Conservation (phyloP, 30 jellyfish, hydroid and myxozoan genomes). For the Aurelia sp. region DNA sequence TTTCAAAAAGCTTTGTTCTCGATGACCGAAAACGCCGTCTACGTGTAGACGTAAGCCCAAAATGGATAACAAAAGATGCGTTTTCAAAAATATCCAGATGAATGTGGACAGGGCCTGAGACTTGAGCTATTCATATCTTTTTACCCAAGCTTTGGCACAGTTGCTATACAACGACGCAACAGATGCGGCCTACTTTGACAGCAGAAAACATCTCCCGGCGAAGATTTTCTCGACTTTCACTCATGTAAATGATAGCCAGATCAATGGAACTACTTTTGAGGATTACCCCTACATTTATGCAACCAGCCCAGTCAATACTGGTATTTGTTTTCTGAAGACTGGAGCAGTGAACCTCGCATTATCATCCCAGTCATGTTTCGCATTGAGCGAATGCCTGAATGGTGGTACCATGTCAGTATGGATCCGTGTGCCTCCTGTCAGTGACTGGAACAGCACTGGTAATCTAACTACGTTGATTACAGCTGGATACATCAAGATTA, state of each 20-base stretch:
- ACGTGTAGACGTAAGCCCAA: no score
- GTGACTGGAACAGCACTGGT: slow-evolving; percentile 32
- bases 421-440: slow-evolving; percentile 28
- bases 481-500: slow-evolving; percentile 10
- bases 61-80: no score
- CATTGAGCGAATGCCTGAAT: slow-evolving; percentile 6
- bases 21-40: no score
- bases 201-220: neutral
- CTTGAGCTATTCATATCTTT: neutral
- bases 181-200: slow-evolving; percentile 10
- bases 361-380: slow-evolving; percentile 18
- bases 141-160: slow-evolving; percentile 4
- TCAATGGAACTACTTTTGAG: neutral
- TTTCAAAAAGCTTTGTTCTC: no score
- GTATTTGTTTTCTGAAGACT: neutral
- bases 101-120: no score
- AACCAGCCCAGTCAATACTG: slow-evolving; percentile 53
- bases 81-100: no score
- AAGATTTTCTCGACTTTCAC: slow-evolving; percentile 2
- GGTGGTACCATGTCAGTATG: slow-evolving; percentile 49
- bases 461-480: slow-evolving; percentile 15
- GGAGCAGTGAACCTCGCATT: neutral
- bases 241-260: neutral
- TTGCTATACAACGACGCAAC: slow-evolving; percentile 21
- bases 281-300: neutral